These are phyloP conservation scores for Choristoneura fumiferana DNA, from an alignment of 1,140 invertebrate genomes.

Conservation along the genomic window DNA sequence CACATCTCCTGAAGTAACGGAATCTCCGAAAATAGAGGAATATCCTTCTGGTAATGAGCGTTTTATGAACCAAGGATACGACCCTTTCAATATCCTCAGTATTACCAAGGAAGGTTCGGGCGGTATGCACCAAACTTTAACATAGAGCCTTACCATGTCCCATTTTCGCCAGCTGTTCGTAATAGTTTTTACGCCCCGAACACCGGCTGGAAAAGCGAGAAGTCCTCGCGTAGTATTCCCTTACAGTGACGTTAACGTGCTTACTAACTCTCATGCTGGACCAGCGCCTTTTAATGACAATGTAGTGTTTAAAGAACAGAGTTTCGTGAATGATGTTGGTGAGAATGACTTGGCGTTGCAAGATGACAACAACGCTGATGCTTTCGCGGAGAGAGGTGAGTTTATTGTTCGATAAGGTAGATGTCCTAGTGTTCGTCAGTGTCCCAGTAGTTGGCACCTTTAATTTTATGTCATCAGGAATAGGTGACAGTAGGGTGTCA, in stretches of 20 bases:
- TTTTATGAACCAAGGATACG: constrained; percentile 57
- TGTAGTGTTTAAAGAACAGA: constrained; percentile 80
- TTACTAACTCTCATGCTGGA: constrained; percentile 74
- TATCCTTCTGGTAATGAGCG: constrained; percentile 53
- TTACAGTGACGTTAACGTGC: constrained; percentile 61
- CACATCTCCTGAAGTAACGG: constrained; percentile 49
- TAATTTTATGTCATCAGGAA: too few species aligned
- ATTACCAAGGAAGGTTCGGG: constrained; percentile 59
- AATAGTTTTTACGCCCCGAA: constrained; percentile 44
- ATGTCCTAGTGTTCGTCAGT: too few species aligned
- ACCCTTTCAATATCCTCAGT: constrained; percentile 45
- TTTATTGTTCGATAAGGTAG: too few species aligned
- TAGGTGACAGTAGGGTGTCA: too few species aligned
- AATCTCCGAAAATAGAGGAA: constrained; percentile 25
- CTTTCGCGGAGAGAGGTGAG: constrained; percentile 79
- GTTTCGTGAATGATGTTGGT: constrained; percentile 78
- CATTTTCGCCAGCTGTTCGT: constrained; percentile 51
- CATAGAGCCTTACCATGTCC: constrained; percentile 46
- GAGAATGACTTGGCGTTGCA: constrained; percentile 78
- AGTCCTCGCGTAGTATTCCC: constrained; percentile 80
- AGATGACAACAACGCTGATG: constrained; percentile 73
- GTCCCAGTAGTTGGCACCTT: too few species aligned
- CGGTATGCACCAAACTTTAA: constrained; percentile 56
- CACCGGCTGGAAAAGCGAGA: constrained; percentile 72
- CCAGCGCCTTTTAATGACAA: constrained; percentile 72